Conservation (phyloP, 2,113 vertebrate genomes). For the Podarcis muralis region DNA sequence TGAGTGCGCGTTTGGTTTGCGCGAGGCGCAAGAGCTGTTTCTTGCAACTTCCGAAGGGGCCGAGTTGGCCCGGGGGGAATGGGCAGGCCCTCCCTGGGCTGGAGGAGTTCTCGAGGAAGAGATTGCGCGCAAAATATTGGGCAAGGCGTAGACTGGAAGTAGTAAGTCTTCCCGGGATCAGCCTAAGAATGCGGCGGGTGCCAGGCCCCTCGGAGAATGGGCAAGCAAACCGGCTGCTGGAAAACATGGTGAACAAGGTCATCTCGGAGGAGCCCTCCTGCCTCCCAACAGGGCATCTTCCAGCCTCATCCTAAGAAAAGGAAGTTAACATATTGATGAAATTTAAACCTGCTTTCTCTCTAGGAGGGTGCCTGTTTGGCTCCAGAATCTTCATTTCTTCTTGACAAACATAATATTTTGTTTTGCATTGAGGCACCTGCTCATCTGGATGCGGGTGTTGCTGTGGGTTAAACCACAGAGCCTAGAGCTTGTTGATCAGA, state of each 20-base stretch:
- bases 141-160: background rate
- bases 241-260: background rate
- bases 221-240: background rate
- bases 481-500: too few relatives aligned
- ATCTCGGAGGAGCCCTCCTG: background rate
- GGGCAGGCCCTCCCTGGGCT: background rate
- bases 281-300: background rate
- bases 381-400: background rate
- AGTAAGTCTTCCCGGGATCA: background rate
- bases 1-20: background rate
- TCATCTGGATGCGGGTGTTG: too few relatives aligned
- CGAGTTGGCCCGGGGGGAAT: background rate
- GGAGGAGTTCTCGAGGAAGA: background rate
- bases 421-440: background rate
- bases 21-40: background rate
- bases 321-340: background rate
- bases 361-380: background rate
- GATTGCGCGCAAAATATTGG: background rate
- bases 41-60: background rate
- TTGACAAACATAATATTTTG: background rate
- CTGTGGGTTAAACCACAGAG: too few relatives aligned
- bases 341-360: background rate
- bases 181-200: too few relatives aligned
- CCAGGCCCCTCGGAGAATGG: background rate
- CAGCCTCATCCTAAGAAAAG: slow-evolving; percentile 20